Evolutionary conservation across 2,113 vertebrate genomes (phyloP).

Genomic region (Sander vitreus): DNA sequence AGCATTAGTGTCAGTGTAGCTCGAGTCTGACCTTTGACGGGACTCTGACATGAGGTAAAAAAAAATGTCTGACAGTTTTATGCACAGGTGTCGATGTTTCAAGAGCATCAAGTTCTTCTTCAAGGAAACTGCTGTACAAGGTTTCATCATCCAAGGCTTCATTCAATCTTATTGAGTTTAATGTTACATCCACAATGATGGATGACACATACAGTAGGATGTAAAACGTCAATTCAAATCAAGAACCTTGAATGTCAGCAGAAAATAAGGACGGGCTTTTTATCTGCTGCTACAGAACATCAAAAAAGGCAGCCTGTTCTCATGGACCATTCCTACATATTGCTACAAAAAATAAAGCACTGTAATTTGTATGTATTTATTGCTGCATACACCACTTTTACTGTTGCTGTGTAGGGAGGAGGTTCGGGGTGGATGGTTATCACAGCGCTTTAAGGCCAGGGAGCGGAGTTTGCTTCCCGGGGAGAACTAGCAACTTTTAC

Average conservation of each 20-base stretch:
- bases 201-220: background rate
- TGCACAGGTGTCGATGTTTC: background rate
- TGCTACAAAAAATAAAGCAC: too few relatives aligned
- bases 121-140: constrained; percentile 3
- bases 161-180: constrained; percentile 21
- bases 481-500: too few relatives aligned
- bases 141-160: constrained; percentile 16
- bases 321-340: too few relatives aligned
- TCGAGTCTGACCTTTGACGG: constrained; percentile 34
- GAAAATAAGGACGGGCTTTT: background rate
- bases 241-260: background rate
- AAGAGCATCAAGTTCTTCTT: constrained; percentile 13
- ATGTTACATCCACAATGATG: background rate
- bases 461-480: too few relatives aligned
- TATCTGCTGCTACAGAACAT: background rate
- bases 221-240: background rate
- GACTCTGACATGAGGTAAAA: background rate
- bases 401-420: too few relatives aligned
- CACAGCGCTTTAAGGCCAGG: too few relatives aligned
- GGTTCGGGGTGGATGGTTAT: too few relatives aligned
- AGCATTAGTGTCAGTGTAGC: constrained; percentile 32
- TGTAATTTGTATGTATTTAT: too few relatives aligned
- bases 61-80: constrained; percentile 15
- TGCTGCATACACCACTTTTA: too few relatives aligned
- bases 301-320: too few relatives aligned